A percentile compares a stretch with the other conserved stretches of the same genome.
phyloP scores from a whole-genome alignment of 2,888 invertebrate genomes.

The Lysandra coridon region DNA sequence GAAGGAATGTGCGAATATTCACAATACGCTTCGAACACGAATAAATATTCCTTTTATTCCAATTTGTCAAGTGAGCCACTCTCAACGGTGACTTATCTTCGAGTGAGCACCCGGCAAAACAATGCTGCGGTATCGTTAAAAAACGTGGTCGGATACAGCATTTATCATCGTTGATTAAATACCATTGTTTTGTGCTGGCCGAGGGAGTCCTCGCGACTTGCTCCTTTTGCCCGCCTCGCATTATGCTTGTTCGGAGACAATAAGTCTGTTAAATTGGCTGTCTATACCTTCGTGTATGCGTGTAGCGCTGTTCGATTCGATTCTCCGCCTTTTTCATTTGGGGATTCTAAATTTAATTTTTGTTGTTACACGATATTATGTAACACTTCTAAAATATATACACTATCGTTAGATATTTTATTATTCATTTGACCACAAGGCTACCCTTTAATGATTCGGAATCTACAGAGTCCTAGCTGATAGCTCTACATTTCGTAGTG shows the following conservation, averaged over 20 bases:
- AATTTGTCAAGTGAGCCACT: conserved; percentile 81
- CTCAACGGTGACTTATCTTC: conserved; percentile 77
- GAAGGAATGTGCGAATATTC: conserved; percentile 53
- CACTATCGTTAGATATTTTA: background rate
- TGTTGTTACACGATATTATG: background rate
- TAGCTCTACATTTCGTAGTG: no score
- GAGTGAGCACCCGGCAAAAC: conserved; percentile 79
- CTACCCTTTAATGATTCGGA: no score
- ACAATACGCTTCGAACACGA: conserved; percentile 62
- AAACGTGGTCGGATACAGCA: conserved; percentile 79
- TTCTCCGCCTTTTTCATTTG: conserved; percentile 10
- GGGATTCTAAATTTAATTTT: conserved; percentile 6
- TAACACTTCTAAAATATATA: background rate
- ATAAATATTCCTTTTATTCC: conserved; percentile 81
- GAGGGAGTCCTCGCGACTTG: conserved; percentile 64
- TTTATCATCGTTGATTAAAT: conserved; percentile 81
- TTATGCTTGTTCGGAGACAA: conserved; percentile 76
- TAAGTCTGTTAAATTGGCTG: conserved; percentile 80
- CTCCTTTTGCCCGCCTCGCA: conserved; percentile 74
- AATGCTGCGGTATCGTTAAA: conserved; percentile 79
- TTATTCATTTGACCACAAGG: background rate
- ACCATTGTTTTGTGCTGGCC: conserved; percentile 80
- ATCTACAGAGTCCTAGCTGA: no score
- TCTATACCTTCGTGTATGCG: conserved; percentile 57
- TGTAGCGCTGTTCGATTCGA: conserved; percentile 55